A percentile compares a stretch with the other conserved stretches of the same genome.
These are phyloP conservation scores for Colistium nudipinnis DNA, from an alignment of 2,113 vertebrate species.

Conservation along the genomic window DNA sequence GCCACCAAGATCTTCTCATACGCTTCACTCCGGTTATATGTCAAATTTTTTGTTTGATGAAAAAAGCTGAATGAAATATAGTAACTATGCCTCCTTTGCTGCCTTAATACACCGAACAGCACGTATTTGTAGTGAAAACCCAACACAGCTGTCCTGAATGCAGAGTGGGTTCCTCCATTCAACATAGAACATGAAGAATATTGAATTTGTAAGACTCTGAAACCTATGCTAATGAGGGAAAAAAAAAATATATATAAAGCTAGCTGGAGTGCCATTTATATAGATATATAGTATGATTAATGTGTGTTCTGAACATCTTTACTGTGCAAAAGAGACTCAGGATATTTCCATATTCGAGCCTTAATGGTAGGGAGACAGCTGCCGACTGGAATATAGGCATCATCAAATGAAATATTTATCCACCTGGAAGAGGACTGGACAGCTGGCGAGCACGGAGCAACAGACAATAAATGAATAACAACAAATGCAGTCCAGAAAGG, in stretches of 20 bases:
- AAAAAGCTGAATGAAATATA: slow-evolving; percentile 37
- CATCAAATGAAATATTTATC: slow-evolving; percentile 67
- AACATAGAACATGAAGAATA: slow-evolving; percentile 39
- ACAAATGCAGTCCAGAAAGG: slow-evolving; percentile 35
- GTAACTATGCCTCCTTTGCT: not conserved
- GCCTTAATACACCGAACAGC: slow-evolving; percentile 26
- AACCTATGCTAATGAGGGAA: slow-evolving; percentile 57
- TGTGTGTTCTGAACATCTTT: slow-evolving; percentile 57
- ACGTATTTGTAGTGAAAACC: slow-evolving; percentile 40
- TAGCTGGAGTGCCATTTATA: too few species aligned
- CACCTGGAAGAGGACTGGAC: slow-evolving; percentile 48
- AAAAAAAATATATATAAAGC: too few species aligned
- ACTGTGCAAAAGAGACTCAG: slow-evolving; percentile 24
- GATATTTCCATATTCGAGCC: slow-evolving; percentile 52
- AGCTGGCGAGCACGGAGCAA: slow-evolving; percentile 35
- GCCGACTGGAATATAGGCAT: slow-evolving; percentile 64
- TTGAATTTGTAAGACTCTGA: slow-evolving; percentile 61
- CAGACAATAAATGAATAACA: slow-evolving; percentile 51
- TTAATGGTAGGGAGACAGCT: slow-evolving; percentile 54
- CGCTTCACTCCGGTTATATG: slow-evolving; percentile 23
- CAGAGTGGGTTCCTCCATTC: slow-evolving; percentile 26
- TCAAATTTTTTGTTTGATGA: slow-evolving; percentile 49
- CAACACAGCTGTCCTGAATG: slow-evolving; percentile 36
- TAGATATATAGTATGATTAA: slow-evolving; percentile 50
- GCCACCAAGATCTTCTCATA: slow-evolving; percentile 6